phyloP scores from a whole-genome alignment of 1,140 invertebrate species.

The Prorops nasuta region DNA sequence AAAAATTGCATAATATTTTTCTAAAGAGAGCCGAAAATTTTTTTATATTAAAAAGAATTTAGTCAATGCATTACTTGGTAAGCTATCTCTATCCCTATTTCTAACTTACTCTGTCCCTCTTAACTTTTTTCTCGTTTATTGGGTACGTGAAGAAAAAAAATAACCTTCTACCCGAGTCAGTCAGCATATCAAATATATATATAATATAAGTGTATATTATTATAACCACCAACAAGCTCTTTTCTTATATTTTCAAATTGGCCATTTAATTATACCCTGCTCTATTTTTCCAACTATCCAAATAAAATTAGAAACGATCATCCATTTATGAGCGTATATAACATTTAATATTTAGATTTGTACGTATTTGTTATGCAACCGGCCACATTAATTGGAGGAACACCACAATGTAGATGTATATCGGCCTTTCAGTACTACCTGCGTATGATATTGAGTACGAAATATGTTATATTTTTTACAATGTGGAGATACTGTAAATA shows the following conservation, averaged over 20 bases:
- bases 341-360: too few relatives aligned
- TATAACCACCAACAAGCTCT: conserved; percentile 32
- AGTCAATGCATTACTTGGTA: too few relatives aligned
- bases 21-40: too few relatives aligned
- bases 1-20: conserved; percentile 41
- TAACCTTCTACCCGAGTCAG: conserved; percentile 20
- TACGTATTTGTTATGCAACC: conserved; percentile 27
- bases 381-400: conserved; percentile 35
- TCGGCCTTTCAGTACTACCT: conserved; percentile 56
- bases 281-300: too few relatives aligned
- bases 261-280: too few relatives aligned
- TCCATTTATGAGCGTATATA: too few relatives aligned
- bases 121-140: too few relatives aligned
- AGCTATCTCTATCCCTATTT: too few relatives aligned
- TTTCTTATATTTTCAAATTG: conserved; percentile 24
- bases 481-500: conserved; percentile 55
- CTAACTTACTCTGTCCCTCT: too few relatives aligned
- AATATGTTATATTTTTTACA: conserved; percentile 58
- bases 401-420: conserved; percentile 52
- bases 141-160: conserved; percentile 12
- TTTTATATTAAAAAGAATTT: too few relatives aligned
- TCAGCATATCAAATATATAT: conserved; percentile 37
- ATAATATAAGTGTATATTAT: too few relatives aligned
- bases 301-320: too few relatives aligned
- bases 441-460: conserved; percentile 54